Evolutionary conservation across 2,113 vertebrate species (phyloP).

Genomic region (Syngnathus typhle): DNA sequence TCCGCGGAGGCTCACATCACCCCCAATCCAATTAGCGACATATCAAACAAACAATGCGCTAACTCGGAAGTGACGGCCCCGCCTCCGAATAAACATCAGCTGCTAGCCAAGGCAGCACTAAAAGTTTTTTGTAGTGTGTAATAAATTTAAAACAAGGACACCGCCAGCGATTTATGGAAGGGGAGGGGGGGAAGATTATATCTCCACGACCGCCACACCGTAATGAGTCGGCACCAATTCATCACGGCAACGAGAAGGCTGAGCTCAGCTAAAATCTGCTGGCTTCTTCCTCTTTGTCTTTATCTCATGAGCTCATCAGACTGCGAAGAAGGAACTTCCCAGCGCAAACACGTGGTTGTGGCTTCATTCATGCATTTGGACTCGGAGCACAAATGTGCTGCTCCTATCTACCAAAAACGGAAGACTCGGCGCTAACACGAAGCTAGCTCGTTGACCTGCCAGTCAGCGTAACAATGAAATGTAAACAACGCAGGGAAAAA

Average conservation of each 20-base stretch:
- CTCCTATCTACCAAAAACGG: background rate
- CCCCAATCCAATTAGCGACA: constrained; percentile 1
- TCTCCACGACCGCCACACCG: background rate
- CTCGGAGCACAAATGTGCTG: background rate
- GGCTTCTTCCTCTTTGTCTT: background rate
- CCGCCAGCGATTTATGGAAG: constrained; percentile 1
- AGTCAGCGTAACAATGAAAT: background rate
- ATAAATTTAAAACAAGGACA: constrained; percentile 6
- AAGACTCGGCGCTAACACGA: background rate
- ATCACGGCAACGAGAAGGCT: constrained; percentile 1
- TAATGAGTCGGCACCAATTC: constrained; percentile 11
- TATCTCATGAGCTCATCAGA: background rate
- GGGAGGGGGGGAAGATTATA: constrained; percentile 1
- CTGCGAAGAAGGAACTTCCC: constrained; percentile 2
- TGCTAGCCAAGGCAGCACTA: background rate
- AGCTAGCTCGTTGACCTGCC: too few relatives aligned
- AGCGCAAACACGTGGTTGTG: background rate
- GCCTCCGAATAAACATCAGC: constrained; percentile 1
- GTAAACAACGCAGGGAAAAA: background rate
- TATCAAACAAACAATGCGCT: background rate
- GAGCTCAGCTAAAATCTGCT: constrained; percentile 9
- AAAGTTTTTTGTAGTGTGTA: constrained; percentile 3
- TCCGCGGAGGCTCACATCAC: background rate
- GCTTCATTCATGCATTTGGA: background rate
- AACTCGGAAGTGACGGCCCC: background rate